Evolutionary conservation across 1,140 invertebrate species (phyloP).

Genomic region (Argopecten irradians): DNA sequence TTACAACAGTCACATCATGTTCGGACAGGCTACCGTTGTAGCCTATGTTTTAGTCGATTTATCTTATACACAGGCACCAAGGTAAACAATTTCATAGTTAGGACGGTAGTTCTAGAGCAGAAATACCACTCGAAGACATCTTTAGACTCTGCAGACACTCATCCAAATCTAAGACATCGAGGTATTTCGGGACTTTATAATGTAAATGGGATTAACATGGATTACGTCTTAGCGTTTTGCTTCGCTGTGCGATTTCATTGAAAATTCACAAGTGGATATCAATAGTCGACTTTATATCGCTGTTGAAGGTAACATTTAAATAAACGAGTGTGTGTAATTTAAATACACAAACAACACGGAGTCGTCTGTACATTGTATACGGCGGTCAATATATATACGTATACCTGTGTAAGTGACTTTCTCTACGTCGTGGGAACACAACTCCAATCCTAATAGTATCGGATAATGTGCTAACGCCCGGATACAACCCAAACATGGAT

Average conservation of each 20-base stretch:
- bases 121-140: neutral
- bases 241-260: constrained; percentile 11
- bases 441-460: neutral
- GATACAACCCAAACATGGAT: constrained; percentile 65
- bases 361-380: neutral
- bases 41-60: neutral
- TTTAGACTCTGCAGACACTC: neutral
- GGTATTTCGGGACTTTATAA: neutral
- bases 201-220: neutral
- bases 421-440: neutral
- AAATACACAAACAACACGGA: neutral
- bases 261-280: neutral
- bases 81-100: neutral
- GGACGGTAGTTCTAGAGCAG: neutral
- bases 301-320: neutral
- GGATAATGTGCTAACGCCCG: neutral
- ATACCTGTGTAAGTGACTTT: neutral
- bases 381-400: neutral
- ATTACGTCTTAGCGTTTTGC: neutral
- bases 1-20: neutral
- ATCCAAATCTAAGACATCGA: neutral
- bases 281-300: neutral
- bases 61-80: neutral
- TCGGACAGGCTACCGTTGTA: neutral
- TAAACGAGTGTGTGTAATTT: neutral